Percentiles rank a stretch among this genome's conserved stretches.
Conservation (phyloP, 2,888 invertebrate genomes). For the Chrysina gloriosa region DNA sequence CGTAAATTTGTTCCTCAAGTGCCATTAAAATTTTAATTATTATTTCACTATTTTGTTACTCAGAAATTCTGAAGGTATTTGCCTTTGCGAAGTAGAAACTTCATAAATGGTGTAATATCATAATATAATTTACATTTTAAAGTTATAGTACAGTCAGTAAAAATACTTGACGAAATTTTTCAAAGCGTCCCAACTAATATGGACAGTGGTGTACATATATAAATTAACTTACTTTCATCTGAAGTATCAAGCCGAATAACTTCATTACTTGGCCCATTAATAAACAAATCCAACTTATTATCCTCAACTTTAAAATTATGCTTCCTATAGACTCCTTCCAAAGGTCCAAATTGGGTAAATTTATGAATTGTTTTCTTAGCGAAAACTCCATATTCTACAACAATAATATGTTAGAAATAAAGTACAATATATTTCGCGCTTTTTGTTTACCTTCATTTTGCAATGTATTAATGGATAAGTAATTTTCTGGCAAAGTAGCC, state of each 20-base stretch:
- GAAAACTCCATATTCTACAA: conserved; percentile 71
- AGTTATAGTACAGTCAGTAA: too few species aligned
- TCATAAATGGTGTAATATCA: too few species aligned
- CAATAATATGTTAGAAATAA: not conserved
- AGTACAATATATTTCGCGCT: not conserved
- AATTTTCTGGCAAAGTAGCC: conserved; percentile 79
- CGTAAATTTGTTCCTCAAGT: too few species aligned
- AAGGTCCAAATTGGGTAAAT: conserved; percentile 82
- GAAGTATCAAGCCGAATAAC: conserved; percentile 70
- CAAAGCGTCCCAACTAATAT: too few species aligned
- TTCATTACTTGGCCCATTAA: conserved; percentile 67
- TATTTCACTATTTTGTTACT: too few species aligned
- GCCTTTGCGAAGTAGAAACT: too few species aligned
- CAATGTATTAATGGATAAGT: conserved; percentile 70
- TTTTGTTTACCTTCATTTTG: conserved; percentile 54
- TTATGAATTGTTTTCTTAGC: conserved; percentile 77
- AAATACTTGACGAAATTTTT: too few species aligned
- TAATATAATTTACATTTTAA: too few species aligned
- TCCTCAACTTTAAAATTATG: conserved; percentile 49
- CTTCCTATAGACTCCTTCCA: conserved; percentile 73
- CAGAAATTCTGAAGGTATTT: too few species aligned
- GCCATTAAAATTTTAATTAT: too few species aligned
- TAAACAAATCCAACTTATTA: conserved; percentile 64
- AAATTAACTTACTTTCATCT: conserved; percentile 74
- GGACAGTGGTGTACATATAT: too few species aligned